phyloP scores from a whole-genome alignment of 2,113 vertebrate species.

The Circaetus gallicus region DNA sequence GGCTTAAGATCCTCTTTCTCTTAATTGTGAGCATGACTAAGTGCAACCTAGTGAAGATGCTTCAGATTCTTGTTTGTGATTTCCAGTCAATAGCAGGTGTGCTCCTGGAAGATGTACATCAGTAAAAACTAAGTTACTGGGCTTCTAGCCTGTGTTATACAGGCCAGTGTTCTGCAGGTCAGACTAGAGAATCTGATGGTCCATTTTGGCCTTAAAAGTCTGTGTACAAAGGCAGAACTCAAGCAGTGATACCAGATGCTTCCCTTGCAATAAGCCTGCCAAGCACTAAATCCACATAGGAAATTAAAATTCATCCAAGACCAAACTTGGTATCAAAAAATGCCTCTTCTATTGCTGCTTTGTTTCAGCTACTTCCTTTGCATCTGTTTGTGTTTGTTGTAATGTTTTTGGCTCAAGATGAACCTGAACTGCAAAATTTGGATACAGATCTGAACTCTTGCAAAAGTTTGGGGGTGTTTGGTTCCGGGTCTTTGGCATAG shows the following conservation, averaged over 20 bases:
- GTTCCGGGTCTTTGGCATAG: slow-evolving; percentile 28
- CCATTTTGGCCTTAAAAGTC: neutral
- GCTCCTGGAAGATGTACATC: neutral
- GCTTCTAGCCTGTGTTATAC: neutral
- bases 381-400: slow-evolving; percentile 51
- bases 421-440: neutral
- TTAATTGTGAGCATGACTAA: neutral
- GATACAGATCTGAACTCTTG: slow-evolving; percentile 25
- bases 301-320: slow-evolving; percentile 9
- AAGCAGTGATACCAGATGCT: slow-evolving; percentile 41
- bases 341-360: slow-evolving; percentile 23
- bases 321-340: neutral
- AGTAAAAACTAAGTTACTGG: neutral
- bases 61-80: neutral
- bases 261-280: slow-evolving; percentile 15
- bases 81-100: neutral
- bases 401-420: neutral
- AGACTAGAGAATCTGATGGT: neutral
- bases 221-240: neutral
- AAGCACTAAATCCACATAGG: slow-evolving; percentile 6
- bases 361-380: slow-evolving; percentile 46
- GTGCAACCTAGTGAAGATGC: neutral
- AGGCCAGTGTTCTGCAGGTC: neutral
- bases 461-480: slow-evolving; percentile 17
- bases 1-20: neutral